phyloP scores from a whole-genome alignment of 2,113 vertebrate species.

The Puntigrus tetrazona region DNA sequence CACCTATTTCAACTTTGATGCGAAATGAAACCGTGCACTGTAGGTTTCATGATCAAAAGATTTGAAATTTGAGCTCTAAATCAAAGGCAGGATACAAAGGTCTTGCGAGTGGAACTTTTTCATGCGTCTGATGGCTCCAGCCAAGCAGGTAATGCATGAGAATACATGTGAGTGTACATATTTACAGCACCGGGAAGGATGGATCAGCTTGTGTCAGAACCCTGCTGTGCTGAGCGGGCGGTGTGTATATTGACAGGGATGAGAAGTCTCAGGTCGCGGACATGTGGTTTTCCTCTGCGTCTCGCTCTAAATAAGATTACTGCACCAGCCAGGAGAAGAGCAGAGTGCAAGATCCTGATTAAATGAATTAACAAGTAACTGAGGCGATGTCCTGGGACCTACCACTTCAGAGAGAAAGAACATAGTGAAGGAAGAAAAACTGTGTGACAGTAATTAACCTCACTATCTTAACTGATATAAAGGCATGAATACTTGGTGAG shows the following conservation, averaged over 20 bases:
- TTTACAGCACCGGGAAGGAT: background rate
- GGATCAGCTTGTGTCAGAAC: conserved; percentile 20
- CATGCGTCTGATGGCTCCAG: too few relatives aligned
- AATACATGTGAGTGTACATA: background rate
- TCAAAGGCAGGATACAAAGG: background rate
- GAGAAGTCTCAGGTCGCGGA: conserved; percentile 42
- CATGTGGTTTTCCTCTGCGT: conserved; percentile 69
- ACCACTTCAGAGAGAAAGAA: conserved; percentile 18
- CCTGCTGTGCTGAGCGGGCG: background rate
- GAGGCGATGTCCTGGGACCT: conserved; percentile 81
- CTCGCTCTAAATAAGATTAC: conserved; percentile 79
- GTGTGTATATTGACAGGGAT: conserved; percentile 38
- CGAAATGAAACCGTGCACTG: background rate
- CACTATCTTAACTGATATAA: conserved; percentile 17
- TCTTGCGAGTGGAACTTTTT: background rate
- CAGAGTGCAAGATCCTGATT: conserved; percentile 83
- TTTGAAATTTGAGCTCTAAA: conserved; percentile 23
- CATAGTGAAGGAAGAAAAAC: conserved; percentile 14
- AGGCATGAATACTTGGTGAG: background rate
- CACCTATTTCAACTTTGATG: conserved; percentile 19
- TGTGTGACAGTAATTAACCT: conserved; percentile 32
- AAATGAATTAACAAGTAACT: conserved; percentile 91
- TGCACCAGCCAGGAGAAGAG: conserved; percentile 48
- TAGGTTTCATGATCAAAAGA: conserved; percentile 4
- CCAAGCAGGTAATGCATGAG: background rate